A percentile compares a stretch with the other conserved stretches of the same genome.
phyloP scores from a whole-genome alignment of 2,888 invertebrate species.

The Hymenopus coronatus region DNA sequence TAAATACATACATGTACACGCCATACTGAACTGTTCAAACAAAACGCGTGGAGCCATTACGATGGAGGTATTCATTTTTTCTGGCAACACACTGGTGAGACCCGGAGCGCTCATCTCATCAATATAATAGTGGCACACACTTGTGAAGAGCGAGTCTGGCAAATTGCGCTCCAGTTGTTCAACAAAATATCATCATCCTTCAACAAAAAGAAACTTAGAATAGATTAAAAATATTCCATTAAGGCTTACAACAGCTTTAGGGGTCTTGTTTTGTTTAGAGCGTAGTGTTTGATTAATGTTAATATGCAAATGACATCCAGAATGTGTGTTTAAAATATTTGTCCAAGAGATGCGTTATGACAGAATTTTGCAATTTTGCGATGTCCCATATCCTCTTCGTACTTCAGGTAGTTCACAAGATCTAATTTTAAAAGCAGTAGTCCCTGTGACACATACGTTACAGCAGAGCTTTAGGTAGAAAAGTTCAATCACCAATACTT shows the following conservation, averaged over 20 bases:
- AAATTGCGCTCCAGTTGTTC: not conserved
- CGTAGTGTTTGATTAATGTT: not conserved
- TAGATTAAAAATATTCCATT: not conserved
- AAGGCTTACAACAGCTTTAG: not conserved
- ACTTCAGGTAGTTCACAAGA: not conserved
- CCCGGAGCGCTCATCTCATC: not conserved
- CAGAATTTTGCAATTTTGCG: not conserved
- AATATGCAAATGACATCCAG: not conserved
- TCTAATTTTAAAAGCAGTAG: not conserved
- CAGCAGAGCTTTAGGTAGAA: no score
- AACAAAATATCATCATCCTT: not conserved
- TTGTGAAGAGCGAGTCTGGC: not conserved
- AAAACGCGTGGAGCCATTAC: no score
- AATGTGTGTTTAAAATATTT: not conserved
- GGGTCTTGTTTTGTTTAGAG: not conserved
- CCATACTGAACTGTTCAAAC: not conserved
- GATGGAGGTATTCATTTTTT: not conserved
- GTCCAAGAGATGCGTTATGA: not conserved
- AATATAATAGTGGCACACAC: not conserved
- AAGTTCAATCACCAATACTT: no score
- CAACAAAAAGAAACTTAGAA: not conserved
- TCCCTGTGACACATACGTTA: no score
- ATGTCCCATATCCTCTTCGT: not conserved
- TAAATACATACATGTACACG: not conserved
- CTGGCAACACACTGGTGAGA: not conserved